Evolutionary conservation across 2,797 vertebrate genomes (phyloP).

Genomic region (Sebastes diaconus): DNA sequence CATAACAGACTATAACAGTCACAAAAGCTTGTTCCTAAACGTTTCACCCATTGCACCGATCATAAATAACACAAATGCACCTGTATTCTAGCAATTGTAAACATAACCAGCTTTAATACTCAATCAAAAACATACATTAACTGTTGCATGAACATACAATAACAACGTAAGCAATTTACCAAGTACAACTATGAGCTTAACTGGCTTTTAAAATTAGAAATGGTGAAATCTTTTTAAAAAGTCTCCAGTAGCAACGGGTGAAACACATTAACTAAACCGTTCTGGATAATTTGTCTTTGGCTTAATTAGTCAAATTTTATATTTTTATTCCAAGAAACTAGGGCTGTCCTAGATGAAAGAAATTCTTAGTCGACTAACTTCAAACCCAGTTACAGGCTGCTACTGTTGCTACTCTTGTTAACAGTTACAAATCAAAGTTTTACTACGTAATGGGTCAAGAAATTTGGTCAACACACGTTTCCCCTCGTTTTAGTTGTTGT

Average conservation of each 20-base stretch:
- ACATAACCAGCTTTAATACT: neutral
- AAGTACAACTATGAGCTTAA: neutral
- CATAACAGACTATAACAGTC: too few species aligned
- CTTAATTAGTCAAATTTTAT: neutral
- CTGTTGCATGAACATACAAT: neutral
- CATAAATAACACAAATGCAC: neutral
- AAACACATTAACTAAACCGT: neutral
- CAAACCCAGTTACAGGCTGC: too few species aligned
- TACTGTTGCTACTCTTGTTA: too few species aligned
- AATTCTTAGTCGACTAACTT: too few species aligned
- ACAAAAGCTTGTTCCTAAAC: too few species aligned
- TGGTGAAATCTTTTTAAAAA: neutral
- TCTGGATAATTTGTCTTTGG: neutral
- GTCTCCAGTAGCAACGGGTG: neutral
- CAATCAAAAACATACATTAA: neutral
- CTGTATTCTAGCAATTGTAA: neutral
- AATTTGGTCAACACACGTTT: too few species aligned
- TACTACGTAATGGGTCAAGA: too few species aligned
- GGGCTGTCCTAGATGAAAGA: too few species aligned
- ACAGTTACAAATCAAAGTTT: too few species aligned
- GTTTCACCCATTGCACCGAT: neutral
- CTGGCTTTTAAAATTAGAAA: too few species aligned
- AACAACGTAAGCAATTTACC: neutral
- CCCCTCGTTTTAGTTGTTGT: too few species aligned
- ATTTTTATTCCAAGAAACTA: too few species aligned